These are phyloP conservation scores for Scolopax rusticola DNA, from an alignment of 2,797 vertebrate genomes.

Conservation along the genomic window DNA sequence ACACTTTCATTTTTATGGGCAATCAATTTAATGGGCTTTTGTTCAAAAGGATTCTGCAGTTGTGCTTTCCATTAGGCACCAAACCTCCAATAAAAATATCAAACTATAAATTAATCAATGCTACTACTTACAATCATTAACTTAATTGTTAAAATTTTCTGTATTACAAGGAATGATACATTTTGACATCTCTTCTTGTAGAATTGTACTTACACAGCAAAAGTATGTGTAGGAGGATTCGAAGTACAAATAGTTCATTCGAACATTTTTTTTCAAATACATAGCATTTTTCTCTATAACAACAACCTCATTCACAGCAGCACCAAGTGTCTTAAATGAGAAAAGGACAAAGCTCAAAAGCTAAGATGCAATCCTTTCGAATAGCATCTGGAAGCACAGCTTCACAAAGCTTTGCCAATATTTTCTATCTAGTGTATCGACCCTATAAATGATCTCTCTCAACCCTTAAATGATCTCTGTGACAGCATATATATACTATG, in stretches of 20 bases:
- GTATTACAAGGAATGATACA: background rate
- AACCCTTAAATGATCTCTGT: background rate
- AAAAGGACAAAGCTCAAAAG: background rate
- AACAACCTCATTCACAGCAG: background rate
- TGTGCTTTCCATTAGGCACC: conserved; percentile 11
- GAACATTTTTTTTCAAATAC: background rate
- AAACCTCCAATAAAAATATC: background rate
- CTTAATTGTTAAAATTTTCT: background rate
- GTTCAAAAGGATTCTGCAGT: background rate
- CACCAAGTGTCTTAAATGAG: background rate
- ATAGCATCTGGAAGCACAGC: background rate
- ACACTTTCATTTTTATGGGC: conserved; percentile 42
- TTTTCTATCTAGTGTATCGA: background rate
- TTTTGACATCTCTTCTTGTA: background rate
- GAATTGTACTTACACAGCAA: background rate
- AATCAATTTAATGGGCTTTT: conserved; percentile 54
- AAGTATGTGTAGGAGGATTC: background rate
- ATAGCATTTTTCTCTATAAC: background rate
- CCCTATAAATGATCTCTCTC: background rate
- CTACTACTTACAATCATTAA: background rate
- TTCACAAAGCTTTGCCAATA: background rate
- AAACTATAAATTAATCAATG: conserved; percentile 36
- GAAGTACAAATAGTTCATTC: background rate
- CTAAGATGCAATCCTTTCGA: background rate
- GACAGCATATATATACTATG: background rate